Base-by-base conservation (phyloP, 2,888 invertebrate genomes). In the Harpalus rubripes region DNA sequence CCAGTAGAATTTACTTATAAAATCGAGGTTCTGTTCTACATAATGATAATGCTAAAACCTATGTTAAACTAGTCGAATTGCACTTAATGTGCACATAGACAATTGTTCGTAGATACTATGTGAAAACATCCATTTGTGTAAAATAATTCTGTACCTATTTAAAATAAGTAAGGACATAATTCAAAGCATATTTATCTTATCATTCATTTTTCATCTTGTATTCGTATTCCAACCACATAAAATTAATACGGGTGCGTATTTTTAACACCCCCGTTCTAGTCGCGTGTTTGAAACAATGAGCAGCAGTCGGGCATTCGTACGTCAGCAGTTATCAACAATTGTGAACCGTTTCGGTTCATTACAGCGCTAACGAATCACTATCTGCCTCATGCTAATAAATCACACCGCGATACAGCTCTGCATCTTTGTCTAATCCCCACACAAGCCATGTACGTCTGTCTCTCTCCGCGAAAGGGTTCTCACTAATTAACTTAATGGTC, bases 401-500 rank as follows among this genome's bases (percentile, higher is more conserved):
- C 85, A 85, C 85, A 26, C 26, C 41, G 65, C 85, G 80, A 85
- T 85, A 85, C 85, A 80, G 44, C 72, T 16, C 8, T 18, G 12
- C 72, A 32, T 85, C 85, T 68, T 58, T 22, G 56, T 84, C 83
- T 12, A 12, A 32, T 80, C 4, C 10, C 12, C 58, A 22, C 12
- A 8, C 22, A 12, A 5, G 8, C 16, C 32, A 22, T 52, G 61
- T 68, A 16, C 80, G 4, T 52, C 85, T 68, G 74, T 88, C 88
- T 86, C 87, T 86, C 87, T 88, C 86, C 86, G 86, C 88, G 88
- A 90, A 90, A 90, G 90, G 91, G 90, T 90, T 89, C 78, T 26
- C 80, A 87, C 89, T 91, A 91, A 91, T 91, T 91, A 91, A 91
- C 90, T 91, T 91, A 91, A 91, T 91, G 91, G 91, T 90, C 90